Evolutionary conservation across 2,888 invertebrate species (phyloP).

Genomic region (Ophion ellenae): DNA sequence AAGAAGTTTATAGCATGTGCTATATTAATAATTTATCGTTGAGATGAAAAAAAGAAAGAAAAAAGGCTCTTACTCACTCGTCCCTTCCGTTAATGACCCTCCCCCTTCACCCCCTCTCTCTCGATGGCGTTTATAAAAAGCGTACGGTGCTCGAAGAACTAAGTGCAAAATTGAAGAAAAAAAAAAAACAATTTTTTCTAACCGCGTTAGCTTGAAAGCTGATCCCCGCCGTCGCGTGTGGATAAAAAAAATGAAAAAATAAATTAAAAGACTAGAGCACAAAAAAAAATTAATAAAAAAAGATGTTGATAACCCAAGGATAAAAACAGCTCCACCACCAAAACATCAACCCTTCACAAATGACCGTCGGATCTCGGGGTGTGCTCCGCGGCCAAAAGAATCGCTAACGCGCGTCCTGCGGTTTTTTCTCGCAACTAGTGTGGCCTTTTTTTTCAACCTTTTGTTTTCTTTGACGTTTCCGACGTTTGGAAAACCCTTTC

Average conservation of each 20-base stretch:
- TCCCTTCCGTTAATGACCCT: slow-evolving; percentile 18
- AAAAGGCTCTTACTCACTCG: slow-evolving; percentile 33
- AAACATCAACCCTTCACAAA: background rate
- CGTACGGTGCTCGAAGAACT: slow-evolving; percentile 68
- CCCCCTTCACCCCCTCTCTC: slow-evolving; percentile 45
- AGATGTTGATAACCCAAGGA: too few species aligned
- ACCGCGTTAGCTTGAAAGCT: slow-evolving; percentile 81
- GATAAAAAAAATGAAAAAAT: slow-evolving; percentile 15
- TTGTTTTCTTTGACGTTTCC: too few species aligned
- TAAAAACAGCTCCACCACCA: too few species aligned
- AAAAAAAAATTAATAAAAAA: too few species aligned
- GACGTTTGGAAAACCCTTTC: slow-evolving; percentile 65
- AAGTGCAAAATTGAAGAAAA: slow-evolving; percentile 82
- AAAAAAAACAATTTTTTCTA: slow-evolving; percentile 83
- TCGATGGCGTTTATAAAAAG: slow-evolving; percentile 43
- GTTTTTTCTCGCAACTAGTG: slow-evolving; percentile 73
- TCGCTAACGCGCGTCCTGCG: slow-evolving; percentile 74
- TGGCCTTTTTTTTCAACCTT: slow-evolving; percentile 56
- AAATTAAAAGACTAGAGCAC: slow-evolving; percentile 7
- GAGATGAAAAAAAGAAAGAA: slow-evolving; percentile 1
- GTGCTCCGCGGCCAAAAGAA: slow-evolving; percentile 67
- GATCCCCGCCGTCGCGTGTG: slow-evolving; percentile 70
- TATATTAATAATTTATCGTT: slow-evolving; percentile 35
- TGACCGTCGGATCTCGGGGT: slow-evolving; percentile 9
- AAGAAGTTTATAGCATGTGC: slow-evolving; percentile 30